Evolutionary conservation across 1,140 invertebrate genomes (phyloP).

Genomic region (Sitophilus oryzae): DNA sequence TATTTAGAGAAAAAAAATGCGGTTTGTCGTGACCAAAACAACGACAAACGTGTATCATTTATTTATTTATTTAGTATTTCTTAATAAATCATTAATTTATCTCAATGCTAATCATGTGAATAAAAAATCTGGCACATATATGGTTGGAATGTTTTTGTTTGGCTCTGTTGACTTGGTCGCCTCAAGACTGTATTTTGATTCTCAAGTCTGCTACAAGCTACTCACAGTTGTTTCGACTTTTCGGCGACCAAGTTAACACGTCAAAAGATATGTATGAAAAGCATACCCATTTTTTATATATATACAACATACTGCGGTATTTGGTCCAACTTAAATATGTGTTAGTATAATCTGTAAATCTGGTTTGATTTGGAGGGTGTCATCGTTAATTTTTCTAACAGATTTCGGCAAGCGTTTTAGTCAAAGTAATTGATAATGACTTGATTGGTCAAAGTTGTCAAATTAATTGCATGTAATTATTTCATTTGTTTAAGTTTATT

Average conservation of each 20-base stretch:
- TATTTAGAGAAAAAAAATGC: conserved; percentile 35
- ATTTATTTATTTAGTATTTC: conserved; percentile 11
- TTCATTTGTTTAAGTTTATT: no score
- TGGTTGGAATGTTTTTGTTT: conserved; percentile 48
- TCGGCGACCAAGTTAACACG: conserved; percentile 15
- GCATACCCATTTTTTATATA: conserved; percentile 42
- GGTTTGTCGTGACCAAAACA: conserved; percentile 31
- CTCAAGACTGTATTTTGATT: conserved; percentile 30
- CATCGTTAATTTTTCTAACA: conserved; percentile 6
- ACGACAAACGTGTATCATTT: conserved; percentile 29
- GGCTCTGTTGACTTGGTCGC: conserved; percentile 23
- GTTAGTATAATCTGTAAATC: conserved; percentile 39
- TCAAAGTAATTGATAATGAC: no score
- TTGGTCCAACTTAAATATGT: conserved; percentile 48
- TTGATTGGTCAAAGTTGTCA: no score
- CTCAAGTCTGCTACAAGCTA: conserved; percentile 26
- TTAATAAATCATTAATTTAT: conserved; percentile 29
- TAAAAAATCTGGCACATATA: conserved; percentile 49
- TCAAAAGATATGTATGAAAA: conserved; percentile 46
- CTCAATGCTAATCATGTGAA: conserved; percentile 39
- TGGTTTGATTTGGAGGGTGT: conserved; percentile 37
- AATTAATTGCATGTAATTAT: no score
- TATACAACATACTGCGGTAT: conserved; percentile 43
- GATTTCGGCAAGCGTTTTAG: no score
- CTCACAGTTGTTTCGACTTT: conserved; percentile 16